Conservation (phyloP, 92 coral and sea anemone genomes). For the Epizoanthus ramosus region DNA sequence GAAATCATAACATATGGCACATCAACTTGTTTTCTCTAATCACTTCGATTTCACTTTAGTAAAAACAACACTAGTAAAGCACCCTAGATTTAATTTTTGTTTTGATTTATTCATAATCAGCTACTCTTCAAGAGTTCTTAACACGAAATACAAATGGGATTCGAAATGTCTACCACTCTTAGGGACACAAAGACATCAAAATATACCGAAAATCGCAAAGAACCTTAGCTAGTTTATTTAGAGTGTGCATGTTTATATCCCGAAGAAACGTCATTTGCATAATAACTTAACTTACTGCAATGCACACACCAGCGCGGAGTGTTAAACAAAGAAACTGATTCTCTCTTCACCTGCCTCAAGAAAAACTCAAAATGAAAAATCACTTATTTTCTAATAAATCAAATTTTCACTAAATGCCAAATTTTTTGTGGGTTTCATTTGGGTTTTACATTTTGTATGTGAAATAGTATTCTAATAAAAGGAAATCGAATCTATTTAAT, state of each 20-base stretch:
- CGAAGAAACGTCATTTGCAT: conserved; percentile 30
- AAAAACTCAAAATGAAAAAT: conserved; percentile 28
- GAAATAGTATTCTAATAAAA: conserved; percentile 8
- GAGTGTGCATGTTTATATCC: conserved; percentile 2
- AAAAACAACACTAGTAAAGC: conserved; percentile 23
- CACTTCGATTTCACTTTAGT: conserved; percentile 29
- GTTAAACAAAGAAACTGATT: conserved; percentile 40
- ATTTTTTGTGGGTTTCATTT: conserved; percentile 3
- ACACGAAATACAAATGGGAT: neutral
- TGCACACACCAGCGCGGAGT: conserved; percentile 10
- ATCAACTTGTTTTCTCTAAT: conserved; percentile 8
- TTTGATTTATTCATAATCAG: conserved; percentile 37
- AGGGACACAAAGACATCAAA: neutral
- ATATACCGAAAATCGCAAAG: neutral
- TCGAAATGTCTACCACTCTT: neutral
- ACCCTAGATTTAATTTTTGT: conserved; percentile 27
- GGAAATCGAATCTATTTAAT: neutral
- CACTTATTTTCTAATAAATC: conserved; percentile 45
- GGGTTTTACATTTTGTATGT: conserved; percentile 25
- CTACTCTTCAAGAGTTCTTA: neutral
- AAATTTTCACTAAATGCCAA: conserved; percentile 38
- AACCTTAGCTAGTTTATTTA: conserved; percentile 17
- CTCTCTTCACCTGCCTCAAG: conserved; percentile 26
- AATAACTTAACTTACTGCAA: conserved; percentile 37
- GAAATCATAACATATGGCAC: neutral